Conservation (phyloP, 2,113 vertebrate genomes). For the Stigmatopora nigra region DNA sequence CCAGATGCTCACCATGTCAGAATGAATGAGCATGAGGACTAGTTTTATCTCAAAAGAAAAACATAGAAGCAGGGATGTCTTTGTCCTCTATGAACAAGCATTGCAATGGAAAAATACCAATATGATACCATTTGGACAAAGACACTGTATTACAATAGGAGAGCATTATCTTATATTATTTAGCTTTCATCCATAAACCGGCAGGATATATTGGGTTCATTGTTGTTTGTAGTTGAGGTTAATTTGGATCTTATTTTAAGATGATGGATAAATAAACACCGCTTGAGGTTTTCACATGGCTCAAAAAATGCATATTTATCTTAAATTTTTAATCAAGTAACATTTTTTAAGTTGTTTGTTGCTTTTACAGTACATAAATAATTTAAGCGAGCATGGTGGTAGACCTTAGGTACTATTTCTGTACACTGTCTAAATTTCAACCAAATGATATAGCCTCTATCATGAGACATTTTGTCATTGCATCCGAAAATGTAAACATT, state of each 20-base stretch:
- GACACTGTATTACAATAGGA: conserved; percentile 5
- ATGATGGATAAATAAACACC: not conserved
- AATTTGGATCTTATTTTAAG: not conserved
- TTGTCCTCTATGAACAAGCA: conserved; percentile 9
- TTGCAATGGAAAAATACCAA: not conserved
- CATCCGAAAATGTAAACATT: conserved; percentile 13
- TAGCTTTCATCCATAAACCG: not conserved
- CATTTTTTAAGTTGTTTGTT: not conserved
- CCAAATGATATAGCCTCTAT: too few relatives aligned
- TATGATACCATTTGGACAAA: conserved; percentile 19
- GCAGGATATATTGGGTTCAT: not conserved
- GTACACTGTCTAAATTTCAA: too few relatives aligned
- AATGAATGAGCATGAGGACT: conserved; percentile 9
- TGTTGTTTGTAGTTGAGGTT: not conserved
- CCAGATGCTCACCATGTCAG: conserved; percentile 13
- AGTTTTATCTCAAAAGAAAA: conserved; percentile 12
- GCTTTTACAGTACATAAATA: too few relatives aligned
- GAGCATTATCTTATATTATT: conserved; percentile 9
- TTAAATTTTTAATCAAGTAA: not conserved
- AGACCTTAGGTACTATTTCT: too few relatives aligned
- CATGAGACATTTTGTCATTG: too few relatives aligned
- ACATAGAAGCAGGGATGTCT: conserved; percentile 22
- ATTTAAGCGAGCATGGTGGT: too few relatives aligned
- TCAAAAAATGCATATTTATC: not conserved
- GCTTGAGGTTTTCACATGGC: not conserved